Base-by-base conservation (phyloP, 2,797 vertebrate species). In the Zenarchopterus dispar region DNA sequence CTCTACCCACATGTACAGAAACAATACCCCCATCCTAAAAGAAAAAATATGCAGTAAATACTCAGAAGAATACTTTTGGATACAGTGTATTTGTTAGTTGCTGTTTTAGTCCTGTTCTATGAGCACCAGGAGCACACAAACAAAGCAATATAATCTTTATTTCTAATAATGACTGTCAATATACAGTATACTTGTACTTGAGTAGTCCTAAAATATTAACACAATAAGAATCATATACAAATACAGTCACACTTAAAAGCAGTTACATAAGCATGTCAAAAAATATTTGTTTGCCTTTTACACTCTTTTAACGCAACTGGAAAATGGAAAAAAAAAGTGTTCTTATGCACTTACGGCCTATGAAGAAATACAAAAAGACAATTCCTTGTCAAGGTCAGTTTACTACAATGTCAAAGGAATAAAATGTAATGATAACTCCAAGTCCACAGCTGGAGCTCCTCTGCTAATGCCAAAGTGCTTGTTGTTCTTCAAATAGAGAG, bases 401-500 rank as follows among this genome's bases (percentile, higher is more conserved):
- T 47, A 47, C 19, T 5, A 64, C 61, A 76, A 59, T 62, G 66
- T 81, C 61, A 70, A 75, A 71, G 47, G 33, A 70, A 78, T 81
- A 60, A 77, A 70, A 70, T 64, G 46, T 63, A 70, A 82, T 62
- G 52, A 82, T 79, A 64, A 61, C 62, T 56, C 16, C 70, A 49
- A 43, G 61, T 58, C 62, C 50, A 80, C 73, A 63, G 59, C 76
- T 75, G 73, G 67, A 58, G 75, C 44, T 53, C 72, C 59, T 49
- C 64, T 43, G 52, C 79, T 36, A 39, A 73, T 83, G 85, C 85
- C 86, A 86, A 67, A 88, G 73, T 85, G 77, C 23, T 31, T 48
- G 76, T 79, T 73, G 69, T 66, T 75, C 83, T 85, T 89, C 81
- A 85, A 70, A 75, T 43, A 54, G 75, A 81, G 83, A 82, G 80